A percentile compares a stretch with the other conserved stretches of the same genome.
Evolutionary conservation across 2,113 vertebrate species (phyloP).

Genomic region (Phalacrocorax aristotelis): DNA sequence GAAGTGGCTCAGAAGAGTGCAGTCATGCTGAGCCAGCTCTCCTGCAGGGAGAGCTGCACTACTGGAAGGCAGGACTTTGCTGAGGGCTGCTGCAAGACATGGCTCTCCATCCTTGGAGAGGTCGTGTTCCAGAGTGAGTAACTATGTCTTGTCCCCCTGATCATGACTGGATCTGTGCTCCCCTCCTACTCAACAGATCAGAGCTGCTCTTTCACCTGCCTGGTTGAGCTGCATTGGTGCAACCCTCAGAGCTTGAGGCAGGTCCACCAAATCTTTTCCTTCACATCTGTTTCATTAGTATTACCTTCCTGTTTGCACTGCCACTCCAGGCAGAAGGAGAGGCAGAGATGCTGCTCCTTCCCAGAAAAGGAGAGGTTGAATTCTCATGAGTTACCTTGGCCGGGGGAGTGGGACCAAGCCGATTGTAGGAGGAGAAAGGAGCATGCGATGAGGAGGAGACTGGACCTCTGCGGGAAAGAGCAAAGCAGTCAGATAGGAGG

Average conservation of each 20-base stretch:
- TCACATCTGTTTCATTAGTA: not conserved
- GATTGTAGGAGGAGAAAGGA: not conserved
- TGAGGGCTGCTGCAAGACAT: not conserved
- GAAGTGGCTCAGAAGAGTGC: not conserved
- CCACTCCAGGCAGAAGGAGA: not conserved
- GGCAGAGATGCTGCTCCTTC: not conserved
- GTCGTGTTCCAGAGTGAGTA: not conserved
- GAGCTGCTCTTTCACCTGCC: not conserved
- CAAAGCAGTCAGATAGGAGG: not conserved
- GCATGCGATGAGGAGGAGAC: accelerated
- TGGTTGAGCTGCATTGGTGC: not conserved
- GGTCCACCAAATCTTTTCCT: not conserved
- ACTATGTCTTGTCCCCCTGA: not conserved
- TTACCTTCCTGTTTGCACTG: not conserved
- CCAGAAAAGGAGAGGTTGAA: not conserved
- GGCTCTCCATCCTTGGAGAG: not conserved
- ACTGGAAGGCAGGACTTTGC: not conserved
- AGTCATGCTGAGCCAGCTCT: not conserved
- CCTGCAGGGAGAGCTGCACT: not conserved
- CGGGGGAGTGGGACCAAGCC: not conserved
- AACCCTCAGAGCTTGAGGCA: not conserved
- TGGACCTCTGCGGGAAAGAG: not conserved
- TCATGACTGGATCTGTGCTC: not conserved
- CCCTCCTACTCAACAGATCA: not conserved
- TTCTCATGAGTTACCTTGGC: not conserved